Percentiles rank a stretch among this genome's conserved stretches.
phyloP scores from a whole-genome alignment of 2,113 vertebrate genomes.

The Castor canadensis region DNA sequence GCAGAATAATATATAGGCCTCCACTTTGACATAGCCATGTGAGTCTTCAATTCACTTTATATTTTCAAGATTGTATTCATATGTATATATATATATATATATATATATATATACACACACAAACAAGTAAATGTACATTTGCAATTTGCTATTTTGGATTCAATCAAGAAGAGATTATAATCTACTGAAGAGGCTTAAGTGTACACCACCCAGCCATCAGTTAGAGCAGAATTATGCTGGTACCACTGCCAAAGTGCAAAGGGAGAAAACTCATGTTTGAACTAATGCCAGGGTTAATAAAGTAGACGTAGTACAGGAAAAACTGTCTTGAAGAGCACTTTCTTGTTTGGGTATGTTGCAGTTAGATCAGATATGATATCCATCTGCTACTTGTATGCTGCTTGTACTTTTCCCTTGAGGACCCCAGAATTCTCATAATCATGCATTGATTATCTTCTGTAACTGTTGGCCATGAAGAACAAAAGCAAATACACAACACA shows the following conservation, averaged over 20 bases:
- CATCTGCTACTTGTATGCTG: background rate
- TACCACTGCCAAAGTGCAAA: background rate
- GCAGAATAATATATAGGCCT: background rate
- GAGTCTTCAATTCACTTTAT: background rate
- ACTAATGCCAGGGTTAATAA: background rate
- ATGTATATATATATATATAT: fast-evolving
- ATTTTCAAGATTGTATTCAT: background rate
- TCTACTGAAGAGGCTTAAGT: background rate
- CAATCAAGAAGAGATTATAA: background rate
- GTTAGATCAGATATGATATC: background rate
- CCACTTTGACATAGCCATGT: background rate
- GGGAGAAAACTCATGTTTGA: background rate
- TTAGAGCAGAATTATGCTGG: background rate
- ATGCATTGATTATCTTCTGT: background rate
- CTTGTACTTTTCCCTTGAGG: background rate
- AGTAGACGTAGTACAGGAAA: background rate
- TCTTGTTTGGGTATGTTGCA: background rate
- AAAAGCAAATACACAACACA: background rate
- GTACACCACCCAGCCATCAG: background rate
- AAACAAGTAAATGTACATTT: background rate
- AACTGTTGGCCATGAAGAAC: background rate
- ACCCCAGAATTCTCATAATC: background rate
- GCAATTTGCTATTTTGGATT: slow-evolving; percentile 13
- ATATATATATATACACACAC: background rate
- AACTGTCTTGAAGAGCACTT: background rate